Conservation (phyloP, 2,888 invertebrate genomes). For the Prosopocoilus inquinatus region DNA sequence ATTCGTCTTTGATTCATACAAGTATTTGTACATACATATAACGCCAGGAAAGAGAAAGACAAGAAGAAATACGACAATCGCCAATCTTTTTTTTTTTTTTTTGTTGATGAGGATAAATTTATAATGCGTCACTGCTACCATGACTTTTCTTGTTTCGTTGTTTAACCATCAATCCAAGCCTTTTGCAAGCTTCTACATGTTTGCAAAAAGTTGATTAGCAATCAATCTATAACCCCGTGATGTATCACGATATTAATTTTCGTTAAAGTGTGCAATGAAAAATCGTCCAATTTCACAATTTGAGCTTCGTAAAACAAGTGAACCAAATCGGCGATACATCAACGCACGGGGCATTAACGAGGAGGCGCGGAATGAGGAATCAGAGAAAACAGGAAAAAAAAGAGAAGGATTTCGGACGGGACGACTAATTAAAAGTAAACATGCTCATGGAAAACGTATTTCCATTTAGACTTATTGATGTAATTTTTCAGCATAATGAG, state of each 20-base stretch:
- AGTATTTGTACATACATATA: no score
- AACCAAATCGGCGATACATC: conserved; percentile 3
- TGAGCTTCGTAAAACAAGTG: not conserved
- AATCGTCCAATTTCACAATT: conserved; percentile 2
- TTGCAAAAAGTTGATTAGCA: not conserved
- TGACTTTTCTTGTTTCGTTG: no score
- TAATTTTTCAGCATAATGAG: conserved; percentile 45
- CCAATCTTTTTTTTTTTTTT: no score
- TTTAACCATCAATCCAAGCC: no score
- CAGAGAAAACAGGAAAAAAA: conserved; percentile 4
- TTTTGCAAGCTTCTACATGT: no score
- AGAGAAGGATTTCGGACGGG: conserved; percentile 16
- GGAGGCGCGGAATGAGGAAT: not conserved
- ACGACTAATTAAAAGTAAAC: conserved; percentile 40
- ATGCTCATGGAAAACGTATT: conserved; percentile 38
- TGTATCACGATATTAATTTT: not conserved
- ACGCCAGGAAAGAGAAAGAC: no score
- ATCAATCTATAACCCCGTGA: not conserved
- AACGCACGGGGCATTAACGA: conserved; percentile 1
- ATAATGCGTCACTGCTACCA: no score
- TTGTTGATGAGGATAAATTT: not conserved
- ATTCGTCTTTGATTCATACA: not conserved
- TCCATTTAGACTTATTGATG: conserved; percentile 41
- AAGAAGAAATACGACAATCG: not conserved
- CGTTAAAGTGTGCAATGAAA: conserved; percentile 1